phyloP scores from a whole-genome alignment of 1,140 invertebrate genomes.

The Myzus persicae region DNA sequence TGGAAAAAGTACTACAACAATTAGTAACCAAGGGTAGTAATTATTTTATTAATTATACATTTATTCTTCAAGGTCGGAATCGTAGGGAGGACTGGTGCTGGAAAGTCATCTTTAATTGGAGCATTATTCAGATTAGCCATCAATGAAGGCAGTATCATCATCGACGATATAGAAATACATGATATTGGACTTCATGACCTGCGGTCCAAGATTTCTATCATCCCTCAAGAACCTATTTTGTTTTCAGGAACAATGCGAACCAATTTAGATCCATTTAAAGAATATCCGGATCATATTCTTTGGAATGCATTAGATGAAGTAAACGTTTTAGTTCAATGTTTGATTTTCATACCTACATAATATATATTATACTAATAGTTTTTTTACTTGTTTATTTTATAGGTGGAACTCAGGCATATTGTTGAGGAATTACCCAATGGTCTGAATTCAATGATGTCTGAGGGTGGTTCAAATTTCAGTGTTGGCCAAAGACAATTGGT shows the following conservation, averaged over 20 bases:
- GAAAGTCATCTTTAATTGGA: constrained; percentile 87
- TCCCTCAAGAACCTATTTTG: constrained; percentile 78
- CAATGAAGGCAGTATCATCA: constrained; percentile 69
- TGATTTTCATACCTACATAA: neutral
- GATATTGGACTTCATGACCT: constrained; percentile 74
- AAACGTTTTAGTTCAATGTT: neutral
- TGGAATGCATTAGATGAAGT: constrained; percentile 71
- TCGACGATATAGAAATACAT: constrained; percentile 75
- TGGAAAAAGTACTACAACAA: constrained; percentile 67
- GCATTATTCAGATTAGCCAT: constrained; percentile 80
- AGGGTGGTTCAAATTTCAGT: neutral
- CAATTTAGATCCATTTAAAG: constrained; percentile 85
- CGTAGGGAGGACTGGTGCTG: constrained; percentile 87
- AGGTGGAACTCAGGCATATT: neutral
- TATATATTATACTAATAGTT: no score
- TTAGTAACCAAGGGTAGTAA: neutral
- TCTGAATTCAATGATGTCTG: neutral
- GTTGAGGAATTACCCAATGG: neutral
- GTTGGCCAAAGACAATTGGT: neutral
- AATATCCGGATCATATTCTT: constrained; percentile 67
- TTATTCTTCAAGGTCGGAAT: constrained; percentile 70
- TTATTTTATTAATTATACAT: constrained; percentile 64
- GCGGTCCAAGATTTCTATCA: constrained; percentile 78
- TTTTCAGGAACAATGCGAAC: constrained; percentile 81
- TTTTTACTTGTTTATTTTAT: neutral